Evolutionary conservation across 2,113 vertebrate genomes (phyloP), one percentile per base, ranked within the genome.

Genomic region (Parus major): DNA sequence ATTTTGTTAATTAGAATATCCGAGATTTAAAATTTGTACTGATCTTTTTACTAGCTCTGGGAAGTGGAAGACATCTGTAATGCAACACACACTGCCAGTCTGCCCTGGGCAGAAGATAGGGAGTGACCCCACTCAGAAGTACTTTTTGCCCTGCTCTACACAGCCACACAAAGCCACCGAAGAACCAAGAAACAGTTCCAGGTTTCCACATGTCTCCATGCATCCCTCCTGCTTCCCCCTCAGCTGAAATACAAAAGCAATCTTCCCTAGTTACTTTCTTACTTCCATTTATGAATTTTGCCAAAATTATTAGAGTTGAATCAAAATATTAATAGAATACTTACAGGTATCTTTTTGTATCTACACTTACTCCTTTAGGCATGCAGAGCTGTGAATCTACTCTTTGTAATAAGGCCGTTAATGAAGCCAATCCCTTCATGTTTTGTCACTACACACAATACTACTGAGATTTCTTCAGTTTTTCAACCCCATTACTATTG

Each of bases 401-500:
- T 31, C 17, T 63, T 28, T 80, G 27, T 56, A 77, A 46, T 46
- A 53, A 61, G 21, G 50, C 33, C 46, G 12, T 59, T 84, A 69
- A 72, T 24, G 15, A 82, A 92, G 29, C 15, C 27, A 75, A 25
- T 55, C 56, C 21, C 47, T 77, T 55, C 39, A 78, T 21, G 50
- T 55, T 72, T 42, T 28, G 13, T 78, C 60, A 53, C 52, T 73
- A 61, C 61, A 82, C 21, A 57, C 31, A 55, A 55, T 42, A 39
- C 39, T 42, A 19, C 20, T 5, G 35, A 83, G 19, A 28, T 81
- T 61, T 41, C 39, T 60, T 52, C n/a, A 33, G 33, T 55, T 56
- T 84, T 56, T 55, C 39, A 68, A 16, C 12, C n/a, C 33, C 33
- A 22, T 9, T n/a, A 44, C 29, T 29, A 35, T 41, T 0, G 0